Evolutionary conservation across 2,888 invertebrate genomes (phyloP), one percentile per base, ranked within the genome.

Genomic region (Oconnorella tubifera): DNA sequence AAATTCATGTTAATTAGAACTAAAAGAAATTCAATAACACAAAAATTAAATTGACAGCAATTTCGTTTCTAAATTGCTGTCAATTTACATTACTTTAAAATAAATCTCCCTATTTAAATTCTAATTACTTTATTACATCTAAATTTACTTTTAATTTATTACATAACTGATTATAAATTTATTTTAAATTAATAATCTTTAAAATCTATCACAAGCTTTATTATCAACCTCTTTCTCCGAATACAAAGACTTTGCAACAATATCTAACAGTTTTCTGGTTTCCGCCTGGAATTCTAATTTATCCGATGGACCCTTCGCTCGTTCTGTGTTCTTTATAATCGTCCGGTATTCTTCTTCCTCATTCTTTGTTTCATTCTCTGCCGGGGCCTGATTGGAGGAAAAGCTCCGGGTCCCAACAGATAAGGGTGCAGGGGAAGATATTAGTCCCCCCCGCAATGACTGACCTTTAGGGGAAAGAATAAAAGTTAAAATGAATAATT

Each of bases 241-340:
- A 83, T 98, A 98, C 48, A 98, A 84, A 0, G 97, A 97, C 78
- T 92, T 89, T 0, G 98, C 98, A 0, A 98, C 98, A 82, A 98
- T 98, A 80, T 98, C 95, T 58, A 98, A 83, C 50, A 98, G 82
- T 90, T 95, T 95, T 68, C 90, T 86, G 0, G 97, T 98, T 84
- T 98, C 98, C 0, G 98, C 97, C 82, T 97, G 93, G 80, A 98
- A 98, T 80, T 96, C 94, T 83, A 89, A 89, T 78, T 89, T 90
- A 56, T 85, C 85, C 40, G 83, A 59, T 4, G 76, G 75, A 50
- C 81, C 87, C 78, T 81, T 85, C 28, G 84, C 78, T 76, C 86
- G 86, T 76, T 88, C 88, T 14, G 85, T 85, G 74, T 87, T 83
- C 77, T 85, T 86, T 63, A 87, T 87, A 67, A 87, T 87, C 63